Percentiles rank a stretch among this genome's conserved stretches.
phyloP scores from a whole-genome alignment of 2,797 vertebrate species.

The Crypturellus tataupa region DNA sequence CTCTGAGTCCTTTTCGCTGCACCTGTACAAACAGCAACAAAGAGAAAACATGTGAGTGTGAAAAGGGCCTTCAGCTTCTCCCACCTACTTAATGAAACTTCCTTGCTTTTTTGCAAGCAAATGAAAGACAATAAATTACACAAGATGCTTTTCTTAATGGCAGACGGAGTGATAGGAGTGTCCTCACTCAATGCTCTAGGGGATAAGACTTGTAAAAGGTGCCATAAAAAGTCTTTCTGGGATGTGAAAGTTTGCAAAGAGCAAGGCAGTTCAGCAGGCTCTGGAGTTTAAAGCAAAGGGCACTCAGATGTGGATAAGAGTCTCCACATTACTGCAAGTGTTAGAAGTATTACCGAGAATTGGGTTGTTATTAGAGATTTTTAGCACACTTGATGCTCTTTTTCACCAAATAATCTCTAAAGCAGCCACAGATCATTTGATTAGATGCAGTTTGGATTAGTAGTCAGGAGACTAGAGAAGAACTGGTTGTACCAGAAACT shows the following conservation, averaged over 20 bases:
- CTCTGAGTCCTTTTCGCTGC: conserved; percentile 59
- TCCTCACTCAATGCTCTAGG: conserved; percentile 51
- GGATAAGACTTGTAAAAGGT: conserved; percentile 54
- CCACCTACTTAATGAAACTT: conserved; percentile 72
- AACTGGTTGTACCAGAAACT: not conserved
- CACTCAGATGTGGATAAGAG: not conserved
- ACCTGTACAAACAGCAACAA: conserved; percentile 80
- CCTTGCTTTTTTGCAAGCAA: conserved; percentile 71
- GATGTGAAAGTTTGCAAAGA: conserved; percentile 23
- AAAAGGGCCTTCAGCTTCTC: conserved; percentile 69
- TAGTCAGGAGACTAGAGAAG: not conserved
- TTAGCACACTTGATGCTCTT: not conserved
- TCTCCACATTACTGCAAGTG: not conserved
- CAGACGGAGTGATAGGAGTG: conserved; percentile 50
- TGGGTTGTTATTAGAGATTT: not conserved
- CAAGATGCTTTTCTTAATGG: conserved; percentile 40
- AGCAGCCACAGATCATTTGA: not conserved
- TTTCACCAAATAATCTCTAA: not conserved
- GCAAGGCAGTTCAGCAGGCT: conserved; percentile 18
- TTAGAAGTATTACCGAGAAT: not conserved
- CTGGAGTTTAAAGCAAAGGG: conserved; percentile 34
- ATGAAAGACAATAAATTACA: conserved; percentile 74
- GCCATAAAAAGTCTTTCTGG: conserved; percentile 65
- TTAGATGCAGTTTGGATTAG: not conserved
- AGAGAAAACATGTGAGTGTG: conserved; percentile 67